Evolutionary conservation across 2,797 vertebrate genomes (phyloP).

Genomic region (Tinamus major): DNA sequence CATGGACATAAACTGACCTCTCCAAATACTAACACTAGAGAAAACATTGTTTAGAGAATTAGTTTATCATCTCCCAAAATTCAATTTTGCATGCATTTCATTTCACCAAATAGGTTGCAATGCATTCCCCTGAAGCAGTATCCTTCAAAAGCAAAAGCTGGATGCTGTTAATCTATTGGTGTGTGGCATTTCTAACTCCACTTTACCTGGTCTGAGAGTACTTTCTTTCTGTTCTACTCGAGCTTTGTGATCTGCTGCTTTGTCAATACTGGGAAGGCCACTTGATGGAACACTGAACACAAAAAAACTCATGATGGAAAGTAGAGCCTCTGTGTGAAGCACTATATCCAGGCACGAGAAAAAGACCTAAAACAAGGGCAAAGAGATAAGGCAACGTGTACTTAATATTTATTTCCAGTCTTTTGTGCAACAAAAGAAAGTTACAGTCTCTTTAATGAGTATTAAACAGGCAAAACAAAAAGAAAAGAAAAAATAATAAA

Average conservation of each 20-base stretch:
- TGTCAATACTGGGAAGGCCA: conserved; percentile 69
- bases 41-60: not conserved
- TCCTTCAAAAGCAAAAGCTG: not conserved
- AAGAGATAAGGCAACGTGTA: not conserved
- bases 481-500: no score
- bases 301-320: conserved; percentile 91
- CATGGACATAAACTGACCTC: not conserved
- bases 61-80: not conserved
- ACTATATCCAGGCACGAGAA: conserved; percentile 91
- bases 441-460: not conserved
- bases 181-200: not conserved
- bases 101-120: not conserved
- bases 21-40: not conserved
- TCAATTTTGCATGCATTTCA: not conserved
- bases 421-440: not conserved
- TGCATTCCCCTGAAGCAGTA: not conserved
- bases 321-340: conserved; percentile 93
- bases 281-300: conserved; percentile 80
- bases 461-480: not conserved
- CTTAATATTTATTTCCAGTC: not conserved
- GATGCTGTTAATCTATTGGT: not conserved
- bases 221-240: conserved; percentile 60
- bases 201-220: conserved; percentile 81
- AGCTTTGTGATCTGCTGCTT: conserved; percentile 67
- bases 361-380: conserved; percentile 81